phyloP scores from a whole-genome alignment of 2,888 invertebrate genomes.

The Poecilus cupreus region DNA sequence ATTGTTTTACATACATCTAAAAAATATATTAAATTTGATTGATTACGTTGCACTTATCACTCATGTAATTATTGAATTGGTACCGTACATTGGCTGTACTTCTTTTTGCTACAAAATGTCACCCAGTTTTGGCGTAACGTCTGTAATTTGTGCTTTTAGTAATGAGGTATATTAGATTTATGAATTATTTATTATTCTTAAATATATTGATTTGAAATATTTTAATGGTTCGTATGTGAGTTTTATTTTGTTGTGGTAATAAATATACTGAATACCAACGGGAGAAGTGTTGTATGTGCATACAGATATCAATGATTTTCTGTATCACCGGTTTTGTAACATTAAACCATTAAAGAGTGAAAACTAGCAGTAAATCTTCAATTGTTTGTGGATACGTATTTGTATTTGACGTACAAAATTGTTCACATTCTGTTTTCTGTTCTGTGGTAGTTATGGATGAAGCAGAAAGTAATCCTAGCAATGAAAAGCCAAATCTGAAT shows the following conservation, averaged over 20 bases:
- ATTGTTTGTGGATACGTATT: constrained; percentile 16
- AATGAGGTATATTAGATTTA: constrained; percentile 13
- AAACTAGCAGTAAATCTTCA: background rate
- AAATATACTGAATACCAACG: background rate
- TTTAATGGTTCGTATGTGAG: background rate
- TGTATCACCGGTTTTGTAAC: background rate
- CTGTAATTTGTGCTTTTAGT: background rate
- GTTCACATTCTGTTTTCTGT: constrained; percentile 7
- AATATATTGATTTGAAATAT: background rate
- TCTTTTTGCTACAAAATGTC: background rate
- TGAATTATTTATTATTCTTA: background rate
- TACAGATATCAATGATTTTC: background rate
- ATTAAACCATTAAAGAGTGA: background rate
- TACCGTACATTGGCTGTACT: too few species aligned
- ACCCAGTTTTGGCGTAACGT: background rate
- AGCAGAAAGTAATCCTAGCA: constrained; percentile 16
- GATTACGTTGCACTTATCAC: too few species aligned
- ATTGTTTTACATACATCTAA: too few species aligned
- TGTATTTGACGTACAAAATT: background rate
- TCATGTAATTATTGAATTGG: too few species aligned
- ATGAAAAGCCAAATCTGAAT: background rate
- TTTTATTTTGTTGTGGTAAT: background rate
- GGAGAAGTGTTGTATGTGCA: background rate
- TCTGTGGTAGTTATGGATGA: constrained; percentile 39
- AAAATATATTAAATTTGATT: background rate